Conservation (phyloP, 2,113 vertebrate genomes). For the Pedetes capensis region DNA sequence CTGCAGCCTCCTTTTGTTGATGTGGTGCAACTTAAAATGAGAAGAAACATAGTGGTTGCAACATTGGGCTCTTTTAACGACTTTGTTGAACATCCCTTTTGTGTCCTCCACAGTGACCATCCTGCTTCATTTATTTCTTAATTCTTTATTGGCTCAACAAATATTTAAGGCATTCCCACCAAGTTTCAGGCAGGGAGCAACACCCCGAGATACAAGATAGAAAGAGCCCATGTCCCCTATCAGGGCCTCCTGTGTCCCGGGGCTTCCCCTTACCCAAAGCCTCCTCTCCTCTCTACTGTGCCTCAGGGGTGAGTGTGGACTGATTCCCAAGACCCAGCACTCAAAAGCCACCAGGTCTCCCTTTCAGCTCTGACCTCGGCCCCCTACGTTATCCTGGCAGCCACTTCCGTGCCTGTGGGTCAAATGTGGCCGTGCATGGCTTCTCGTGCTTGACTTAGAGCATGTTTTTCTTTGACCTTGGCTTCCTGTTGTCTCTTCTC, state of each 20-base stretch:
- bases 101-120: background rate
- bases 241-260: background rate
- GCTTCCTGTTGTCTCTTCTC: background rate
- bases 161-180: background rate
- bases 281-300: background rate
- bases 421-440: background rate
- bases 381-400: background rate
- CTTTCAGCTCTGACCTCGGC: background rate
- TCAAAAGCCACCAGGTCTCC: accelerated
- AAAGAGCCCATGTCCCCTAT: background rate
- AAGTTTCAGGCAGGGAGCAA: background rate
- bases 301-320: background rate
- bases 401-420: accelerated
- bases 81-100: background rate
- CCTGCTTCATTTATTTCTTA: background rate
- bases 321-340: background rate
- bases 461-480: background rate
- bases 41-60: no score
- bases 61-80: no score
- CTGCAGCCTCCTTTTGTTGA: no score
- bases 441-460: background rate
- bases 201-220: background rate
- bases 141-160: background rate
- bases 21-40: no score
- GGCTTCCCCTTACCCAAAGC: background rate